Evolutionary conservation across 2,888 invertebrate genomes (phyloP), one percentile per base, ranked within the genome.

Genomic region (Xanthia icteritia): DNA sequence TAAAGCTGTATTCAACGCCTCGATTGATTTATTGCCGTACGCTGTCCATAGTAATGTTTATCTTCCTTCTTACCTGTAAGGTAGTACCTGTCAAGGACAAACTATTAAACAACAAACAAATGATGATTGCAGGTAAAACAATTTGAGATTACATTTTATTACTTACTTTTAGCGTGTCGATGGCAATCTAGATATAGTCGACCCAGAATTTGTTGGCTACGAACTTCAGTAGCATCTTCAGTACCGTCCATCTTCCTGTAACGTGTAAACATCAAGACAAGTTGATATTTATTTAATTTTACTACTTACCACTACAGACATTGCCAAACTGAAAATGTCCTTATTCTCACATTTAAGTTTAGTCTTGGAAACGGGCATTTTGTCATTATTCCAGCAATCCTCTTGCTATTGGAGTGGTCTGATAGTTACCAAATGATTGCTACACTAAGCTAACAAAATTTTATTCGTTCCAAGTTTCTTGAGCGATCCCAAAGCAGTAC

Each of bases 21-120:
- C 90, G 89, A 90, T 90, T 95, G 96, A 96, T 96, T 96, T 95
- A 96, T 96, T 89, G 91, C 91, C 88, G 84, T 89, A 86, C 88
- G 92, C 89, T 92, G 92, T 87, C 92, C 94, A 95, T 95, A 94
- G 91, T 94, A 94, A 95, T 94, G 92, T 90, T 92, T 90, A 88
- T 91, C 90, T 90, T 90, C 91, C 89, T 89, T 86, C 87, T 80
- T 84, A 82, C 86, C 79, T 84, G 86, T 69, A 79, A 73, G 75
- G 76, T 69, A 68, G 70, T 71, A 39, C 64, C 68, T 45, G 90
- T 81, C 82, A 84, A 82, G 90, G 87, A 72, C 77, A 79, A 80
- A 70, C 36, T 68, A 58, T 83, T 77, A 86, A 73, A 77, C 68
- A 73, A 74, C 71, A 75, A 81, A 77, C 68, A 79, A 61, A 76